Conservation (phyloP, 2,113 vertebrate genomes). For the Spermophilus dauricus region DNA sequence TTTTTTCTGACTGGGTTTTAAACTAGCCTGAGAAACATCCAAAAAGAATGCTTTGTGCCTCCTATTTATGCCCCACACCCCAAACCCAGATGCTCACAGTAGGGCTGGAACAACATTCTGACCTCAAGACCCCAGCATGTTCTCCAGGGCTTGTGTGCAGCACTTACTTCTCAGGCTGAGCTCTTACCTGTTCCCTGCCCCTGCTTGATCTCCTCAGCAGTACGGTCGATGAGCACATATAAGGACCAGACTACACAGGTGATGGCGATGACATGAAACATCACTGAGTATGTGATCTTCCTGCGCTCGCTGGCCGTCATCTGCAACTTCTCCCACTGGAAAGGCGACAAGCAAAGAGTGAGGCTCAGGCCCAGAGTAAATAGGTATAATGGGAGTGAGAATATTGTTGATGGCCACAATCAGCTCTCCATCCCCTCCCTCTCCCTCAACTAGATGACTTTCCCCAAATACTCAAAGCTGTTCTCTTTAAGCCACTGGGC, state of each 20-base stretch:
- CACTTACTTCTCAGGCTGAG: background rate
- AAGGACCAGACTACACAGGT: slow-evolving; percentile 99
- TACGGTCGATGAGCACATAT: slow-evolving; percentile 99
- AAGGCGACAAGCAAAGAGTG: slow-evolving; percentile 70
- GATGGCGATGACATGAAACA: slow-evolving; percentile 98
- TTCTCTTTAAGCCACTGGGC: slow-evolving; percentile 1
- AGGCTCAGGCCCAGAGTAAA: slow-evolving; percentile 36
- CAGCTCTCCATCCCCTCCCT: background rate
- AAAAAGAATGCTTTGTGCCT: background rate
- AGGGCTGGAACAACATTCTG: background rate
- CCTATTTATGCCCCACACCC: background rate
- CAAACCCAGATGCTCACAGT: background rate
- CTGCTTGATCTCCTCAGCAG: slow-evolving; percentile 97
- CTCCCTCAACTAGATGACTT: background rate
- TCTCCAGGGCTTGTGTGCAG: background rate
- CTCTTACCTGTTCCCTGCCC: slow-evolving; percentile 92
- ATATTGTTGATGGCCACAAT: background rate
- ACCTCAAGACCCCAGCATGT: background rate
- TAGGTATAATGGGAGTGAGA: background rate
- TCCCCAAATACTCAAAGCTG: background rate
- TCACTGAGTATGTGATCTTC: slow-evolving; percentile 99
- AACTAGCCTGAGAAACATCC: background rate
- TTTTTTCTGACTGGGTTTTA: background rate
- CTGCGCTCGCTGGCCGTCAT: slow-evolving; percentile 98
- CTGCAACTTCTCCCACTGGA: slow-evolving; percentile 99